phyloP scores from a whole-genome alignment of 2,113 vertebrate species.

The Peromyscus californicus region DNA sequence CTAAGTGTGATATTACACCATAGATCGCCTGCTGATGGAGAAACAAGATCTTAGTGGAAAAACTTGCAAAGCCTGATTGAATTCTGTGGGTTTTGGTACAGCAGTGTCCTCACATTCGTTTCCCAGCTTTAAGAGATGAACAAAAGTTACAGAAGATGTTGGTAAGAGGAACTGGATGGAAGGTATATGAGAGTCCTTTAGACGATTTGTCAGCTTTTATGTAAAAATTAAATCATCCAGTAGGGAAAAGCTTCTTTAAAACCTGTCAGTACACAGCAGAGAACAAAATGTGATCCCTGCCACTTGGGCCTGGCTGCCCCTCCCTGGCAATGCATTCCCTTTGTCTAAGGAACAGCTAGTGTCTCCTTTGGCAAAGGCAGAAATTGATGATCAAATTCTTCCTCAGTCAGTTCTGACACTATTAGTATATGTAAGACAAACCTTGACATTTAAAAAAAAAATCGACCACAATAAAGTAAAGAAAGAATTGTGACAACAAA shows the following conservation, averaged over 20 bases:
- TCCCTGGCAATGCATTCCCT: background rate
- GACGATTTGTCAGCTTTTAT: background rate
- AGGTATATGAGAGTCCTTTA: background rate
- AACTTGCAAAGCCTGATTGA: background rate
- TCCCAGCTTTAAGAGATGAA: background rate
- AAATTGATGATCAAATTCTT: background rate
- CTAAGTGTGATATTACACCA: background rate
- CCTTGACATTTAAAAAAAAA: slow-evolving; percentile 6
- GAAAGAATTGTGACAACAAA: background rate
- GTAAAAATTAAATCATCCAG: background rate
- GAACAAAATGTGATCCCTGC: background rate
- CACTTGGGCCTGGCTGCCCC: background rate
- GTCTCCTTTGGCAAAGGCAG: background rate
- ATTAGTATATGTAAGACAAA: background rate
- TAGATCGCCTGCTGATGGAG: background rate
- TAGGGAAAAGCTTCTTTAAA: background rate
- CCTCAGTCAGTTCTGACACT: background rate
- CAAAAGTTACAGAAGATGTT: background rate
- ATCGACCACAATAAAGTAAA: background rate
- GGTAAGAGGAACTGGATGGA: background rate
- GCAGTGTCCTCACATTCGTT: background rate
- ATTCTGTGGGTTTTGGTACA: background rate
- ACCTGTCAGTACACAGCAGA: background rate
- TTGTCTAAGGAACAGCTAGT: background rate
- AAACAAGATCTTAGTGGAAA: too few species aligned